Evolutionary conservation across 2,888 invertebrate species (phyloP).

Genomic region (Pardosa pseudoannulata): DNA sequence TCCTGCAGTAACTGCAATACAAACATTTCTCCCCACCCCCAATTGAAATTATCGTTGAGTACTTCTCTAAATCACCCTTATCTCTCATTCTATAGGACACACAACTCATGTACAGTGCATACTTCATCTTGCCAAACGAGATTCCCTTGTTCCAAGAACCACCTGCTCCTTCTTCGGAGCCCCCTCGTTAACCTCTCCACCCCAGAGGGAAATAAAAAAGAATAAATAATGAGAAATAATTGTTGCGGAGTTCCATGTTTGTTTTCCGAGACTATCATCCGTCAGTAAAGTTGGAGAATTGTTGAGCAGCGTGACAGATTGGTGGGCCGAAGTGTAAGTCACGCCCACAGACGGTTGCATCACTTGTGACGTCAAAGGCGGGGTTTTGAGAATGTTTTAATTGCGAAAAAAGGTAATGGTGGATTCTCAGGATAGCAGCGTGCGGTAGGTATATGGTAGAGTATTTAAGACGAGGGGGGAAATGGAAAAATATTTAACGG

Average conservation of each 20-base stretch:
- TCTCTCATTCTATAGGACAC: not conserved
- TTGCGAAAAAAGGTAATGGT: not conserved
- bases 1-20: too few species aligned
- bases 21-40: not conserved
- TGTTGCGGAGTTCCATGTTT: conserved; percentile 47
- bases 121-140: conserved; percentile 6
- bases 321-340: not conserved
- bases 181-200: conserved; percentile 59
- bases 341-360: too few species aligned
- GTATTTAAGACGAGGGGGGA: too few species aligned
- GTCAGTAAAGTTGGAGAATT: conserved; percentile 22
- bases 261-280: conserved; percentile 48
- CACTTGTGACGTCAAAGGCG: not conserved
- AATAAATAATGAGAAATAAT: conserved; percentile 58
- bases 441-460: conserved; percentile 9
- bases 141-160: conserved; percentile 11
- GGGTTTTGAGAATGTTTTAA: not conserved
- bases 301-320: conserved; percentile 50
- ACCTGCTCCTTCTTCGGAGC: conserved; percentile 39
- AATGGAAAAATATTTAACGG: too few species aligned
- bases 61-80: conserved; percentile 1
- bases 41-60: not conserved
- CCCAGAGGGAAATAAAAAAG: conserved; percentile 5
- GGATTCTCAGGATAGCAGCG: not conserved
- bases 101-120: not conserved